Conservation (phyloP, 2,797 vertebrate species). For the Hafferia zeledoni region DNA sequence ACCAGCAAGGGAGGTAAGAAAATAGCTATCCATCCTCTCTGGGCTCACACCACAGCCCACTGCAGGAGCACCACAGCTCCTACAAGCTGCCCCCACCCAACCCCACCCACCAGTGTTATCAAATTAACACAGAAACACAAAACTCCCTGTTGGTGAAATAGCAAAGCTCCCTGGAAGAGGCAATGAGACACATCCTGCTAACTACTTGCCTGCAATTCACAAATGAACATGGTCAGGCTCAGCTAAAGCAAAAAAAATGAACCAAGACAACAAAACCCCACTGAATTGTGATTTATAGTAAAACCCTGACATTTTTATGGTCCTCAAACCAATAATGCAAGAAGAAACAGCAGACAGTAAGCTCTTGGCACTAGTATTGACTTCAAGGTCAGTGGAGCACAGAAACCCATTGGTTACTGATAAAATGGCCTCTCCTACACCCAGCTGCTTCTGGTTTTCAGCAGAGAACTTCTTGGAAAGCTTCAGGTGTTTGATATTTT, state of each 20-base stretch:
- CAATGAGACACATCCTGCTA: not conserved
- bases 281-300: slow-evolving; percentile 47
- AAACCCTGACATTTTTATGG: slow-evolving; percentile 46
- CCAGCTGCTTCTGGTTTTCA: slow-evolving; percentile 53
- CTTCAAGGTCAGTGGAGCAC: slow-evolving; percentile 56
- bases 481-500: slow-evolving; percentile 32
- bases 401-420: slow-evolving; percentile 45
- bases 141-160: not conserved
- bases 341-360: slow-evolving; percentile 13
- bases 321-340: slow-evolving; percentile 52
- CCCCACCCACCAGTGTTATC: not conserved
- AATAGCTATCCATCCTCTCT: not conserved
- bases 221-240: not conserved
- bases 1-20: not conserved
- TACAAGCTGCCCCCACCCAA: not conserved
- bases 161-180: not conserved
- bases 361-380: slow-evolving; percentile 29
- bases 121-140: not conserved
- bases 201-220: not conserved
- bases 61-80: accelerated
- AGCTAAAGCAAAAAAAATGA: not conserved
- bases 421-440: slow-evolving; percentile 42
- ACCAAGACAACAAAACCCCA: slow-evolving; percentile 16
- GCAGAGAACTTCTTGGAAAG: slow-evolving; percentile 1
- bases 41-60: not conserved